Evolutionary conservation across 2,888 invertebrate species (phyloP), one percentile per base, ranked within the genome.

Genomic region (Aquatica leii): DNA sequence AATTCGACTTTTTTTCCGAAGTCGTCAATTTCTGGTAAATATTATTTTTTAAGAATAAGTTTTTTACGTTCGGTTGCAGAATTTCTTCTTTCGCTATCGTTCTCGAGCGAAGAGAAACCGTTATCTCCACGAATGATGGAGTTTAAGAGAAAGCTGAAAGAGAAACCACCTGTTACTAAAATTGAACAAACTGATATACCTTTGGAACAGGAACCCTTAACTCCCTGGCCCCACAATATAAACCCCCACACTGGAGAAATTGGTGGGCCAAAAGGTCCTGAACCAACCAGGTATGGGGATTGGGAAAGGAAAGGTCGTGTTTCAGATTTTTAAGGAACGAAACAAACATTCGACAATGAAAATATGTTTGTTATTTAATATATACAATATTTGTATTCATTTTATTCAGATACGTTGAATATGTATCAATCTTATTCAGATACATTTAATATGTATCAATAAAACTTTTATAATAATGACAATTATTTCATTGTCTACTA

Each of bases 291-390:
- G 72, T 99, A 95, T 83, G 99, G 99, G 1, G 99, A 99, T 83
- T 99, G 99, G 99, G 99, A 99, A 80, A 87, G 98, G 70, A 99
- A 99, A 79, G 99, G 99, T 64, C 86, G 98, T 78, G 96, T 96
- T 37, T 87, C 94, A 1, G 99, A 99, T 84, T 99, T 99, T 84
- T 98, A 85, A 82, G 48, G 41, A n/a, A n/a, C n/a, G n/a, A n/a
- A n/a, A n/a, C n/a, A n/a, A n/a, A n/a, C n/a, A n/a, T 43, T 17
- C n/a, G n/a, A n/a, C n/a, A n/a, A n/a, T n/a, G n/a, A n/a, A 6
- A 24, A 24, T 24, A 24, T 24, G 24, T 24, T 24, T 2, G 24
- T 2, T 24, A 24, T 24, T 24, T 24, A n/a, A n/a, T n/a, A n/a
- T n/a, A n/a, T n/a, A 24, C 24, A 24, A 24, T 24, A 24, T 24